A percentile compares a stretch with the other conserved stretches of the same genome.
These are phyloP conservation scores for Diceros bicornis DNA, from an alignment of 2,797 vertebrate genomes.

Conservation along the genomic window DNA sequence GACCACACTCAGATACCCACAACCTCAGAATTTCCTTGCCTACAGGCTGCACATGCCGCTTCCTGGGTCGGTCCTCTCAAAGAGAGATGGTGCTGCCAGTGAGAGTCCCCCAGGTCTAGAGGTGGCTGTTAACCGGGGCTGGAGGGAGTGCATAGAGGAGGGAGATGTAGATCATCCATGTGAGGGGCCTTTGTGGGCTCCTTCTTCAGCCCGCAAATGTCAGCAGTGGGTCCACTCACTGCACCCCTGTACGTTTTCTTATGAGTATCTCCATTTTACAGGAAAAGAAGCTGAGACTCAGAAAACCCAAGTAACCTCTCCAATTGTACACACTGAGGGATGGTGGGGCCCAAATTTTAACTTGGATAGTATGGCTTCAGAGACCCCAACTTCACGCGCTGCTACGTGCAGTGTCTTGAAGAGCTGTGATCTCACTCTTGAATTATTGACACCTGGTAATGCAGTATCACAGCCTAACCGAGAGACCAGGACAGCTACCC, in stretches of 20 bases:
- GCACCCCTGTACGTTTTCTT: neutral
- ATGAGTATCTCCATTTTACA: neutral
- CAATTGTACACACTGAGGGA: neutral
- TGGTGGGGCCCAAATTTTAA: neutral
- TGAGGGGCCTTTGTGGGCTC: neutral
- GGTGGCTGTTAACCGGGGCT: neutral
- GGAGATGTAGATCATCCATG: accelerated
- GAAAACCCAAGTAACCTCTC: neutral
- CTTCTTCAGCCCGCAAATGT: neutral
- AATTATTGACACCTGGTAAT: neutral
- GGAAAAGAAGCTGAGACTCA: neutral
- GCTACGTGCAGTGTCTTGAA: too few species aligned
- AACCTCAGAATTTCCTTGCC: neutral
- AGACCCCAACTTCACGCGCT: too few species aligned
- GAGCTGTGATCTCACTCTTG: neutral
- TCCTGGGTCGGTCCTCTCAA: neutral
- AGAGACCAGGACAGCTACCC: neutral
- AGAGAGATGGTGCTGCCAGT: neutral
- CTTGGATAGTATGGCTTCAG: neutral
- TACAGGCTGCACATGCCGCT: neutral
- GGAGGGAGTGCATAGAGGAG: neutral
- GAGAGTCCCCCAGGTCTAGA: neutral
- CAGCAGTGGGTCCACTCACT: neutral
- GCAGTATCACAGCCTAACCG: too few species aligned
- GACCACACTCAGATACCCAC: too few species aligned